phyloP scores from a whole-genome alignment of 2,797 vertebrate genomes.

The Pipistrellus kuhlii region DNA sequence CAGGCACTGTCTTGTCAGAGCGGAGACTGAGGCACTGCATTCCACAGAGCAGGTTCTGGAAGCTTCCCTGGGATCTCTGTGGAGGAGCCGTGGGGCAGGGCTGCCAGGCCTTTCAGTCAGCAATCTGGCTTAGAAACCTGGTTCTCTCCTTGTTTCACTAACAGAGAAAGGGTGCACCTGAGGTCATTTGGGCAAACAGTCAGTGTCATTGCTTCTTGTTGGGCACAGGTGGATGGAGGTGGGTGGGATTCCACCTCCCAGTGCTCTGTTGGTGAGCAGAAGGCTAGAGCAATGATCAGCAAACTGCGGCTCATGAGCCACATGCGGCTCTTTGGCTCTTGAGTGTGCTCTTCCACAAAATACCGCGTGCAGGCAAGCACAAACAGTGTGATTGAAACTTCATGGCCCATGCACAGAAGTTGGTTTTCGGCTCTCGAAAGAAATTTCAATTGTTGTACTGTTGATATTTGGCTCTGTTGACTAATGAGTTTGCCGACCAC shows the following conservation, averaged over 20 bases:
- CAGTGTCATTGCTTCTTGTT: accelerated
- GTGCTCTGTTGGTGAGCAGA: accelerated
- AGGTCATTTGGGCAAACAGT: not conserved
- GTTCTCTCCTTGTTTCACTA: accelerated
- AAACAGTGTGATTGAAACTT: too few relatives aligned
- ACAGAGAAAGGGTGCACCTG: not conserved
- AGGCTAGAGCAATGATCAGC: too few relatives aligned
- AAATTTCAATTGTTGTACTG: too few relatives aligned
- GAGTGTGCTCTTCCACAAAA: too few relatives aligned
- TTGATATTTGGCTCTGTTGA: too few relatives aligned
- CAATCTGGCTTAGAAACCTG: not conserved
- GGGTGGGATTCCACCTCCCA: not conserved
- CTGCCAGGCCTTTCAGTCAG: accelerated
- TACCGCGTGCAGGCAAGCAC: too few relatives aligned
- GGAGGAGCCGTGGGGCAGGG: accelerated
- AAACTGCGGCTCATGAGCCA: too few relatives aligned
- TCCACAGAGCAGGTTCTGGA: not conserved
- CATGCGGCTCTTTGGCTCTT: too few relatives aligned
- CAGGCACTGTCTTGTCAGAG: not conserved
- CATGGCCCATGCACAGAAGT: too few relatives aligned
- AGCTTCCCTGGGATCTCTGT: accelerated
- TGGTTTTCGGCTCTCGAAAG: too few relatives aligned
- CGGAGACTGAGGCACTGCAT: not conserved
- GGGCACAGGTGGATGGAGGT: too few relatives aligned
- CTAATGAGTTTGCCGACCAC: too few relatives aligned